Percentiles rank a stretch among this genome's conserved stretches.
Conservation (phyloP, 2,888 invertebrate species). For the Drosophila rubida region DNA sequence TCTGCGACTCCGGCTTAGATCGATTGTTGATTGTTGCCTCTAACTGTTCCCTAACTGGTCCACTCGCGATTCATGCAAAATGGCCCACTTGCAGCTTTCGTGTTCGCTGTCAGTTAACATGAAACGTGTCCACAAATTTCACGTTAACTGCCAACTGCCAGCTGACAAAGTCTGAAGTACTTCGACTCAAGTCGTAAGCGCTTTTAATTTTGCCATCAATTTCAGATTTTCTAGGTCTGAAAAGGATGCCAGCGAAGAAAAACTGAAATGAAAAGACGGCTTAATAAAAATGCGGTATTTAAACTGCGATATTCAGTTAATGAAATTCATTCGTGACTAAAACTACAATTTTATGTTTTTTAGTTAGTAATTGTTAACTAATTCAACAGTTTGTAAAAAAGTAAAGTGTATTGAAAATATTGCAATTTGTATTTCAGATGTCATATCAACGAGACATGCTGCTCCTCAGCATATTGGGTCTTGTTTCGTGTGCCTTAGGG, state of each 20-base stretch:
- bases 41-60: constrained; percentile 35
- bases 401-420: background rate
- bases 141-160: constrained; percentile 25
- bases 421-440: constrained; percentile 43
- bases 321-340: background rate
- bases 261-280: background rate
- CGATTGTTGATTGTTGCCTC: constrained; percentile 43
- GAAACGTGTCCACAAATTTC: constrained; percentile 49
- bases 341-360: no score
- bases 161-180: constrained; percentile 11
- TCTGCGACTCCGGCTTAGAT: constrained; percentile 30
- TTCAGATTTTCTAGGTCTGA: background rate
- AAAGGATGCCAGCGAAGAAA: background rate
- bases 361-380: background rate
- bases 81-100: constrained; percentile 53
- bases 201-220: constrained; percentile 7
- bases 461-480: constrained; percentile 45
- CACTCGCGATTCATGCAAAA: constrained; percentile 42
- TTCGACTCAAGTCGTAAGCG: background rate
- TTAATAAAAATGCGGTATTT: background rate
- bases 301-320: background rate
- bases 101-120: constrained; percentile 43
- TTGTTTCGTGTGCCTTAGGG: constrained; percentile 32
- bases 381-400: background rate
- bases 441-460: constrained; percentile 29